Base-by-base conservation (phyloP, 2,888 invertebrate species). In the Agrochola litura region DNA sequence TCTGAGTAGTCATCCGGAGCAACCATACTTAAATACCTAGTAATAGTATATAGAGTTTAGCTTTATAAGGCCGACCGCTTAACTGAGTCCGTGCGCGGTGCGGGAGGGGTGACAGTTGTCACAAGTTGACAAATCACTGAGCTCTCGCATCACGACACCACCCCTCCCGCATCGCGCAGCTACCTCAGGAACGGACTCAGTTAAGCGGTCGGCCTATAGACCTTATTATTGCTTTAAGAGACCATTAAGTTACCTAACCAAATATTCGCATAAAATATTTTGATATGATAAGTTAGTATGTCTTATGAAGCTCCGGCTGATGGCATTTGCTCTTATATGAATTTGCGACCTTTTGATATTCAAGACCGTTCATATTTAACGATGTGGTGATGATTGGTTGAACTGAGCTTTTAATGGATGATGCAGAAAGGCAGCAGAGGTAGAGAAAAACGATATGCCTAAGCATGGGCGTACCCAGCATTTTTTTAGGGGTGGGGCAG, bases 251-350 rank as follows among this genome's bases (percentile, higher is more conserved):
- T 60, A 76, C n/a, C 19, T 49, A 66, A 54, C 12, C 46, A 56
- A 49, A 66, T 64, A 60, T 52, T 46, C 19, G n/a, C 14, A 37
- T 22, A 37, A 54, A 41, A 65, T 63, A 43, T n/a, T 49, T 54
- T 74, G 73, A 81, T 73, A 73, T 49, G 60, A 80, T 54, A 60
- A 66, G 37, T 66, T 49, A 46, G 37, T 46, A 66, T 49, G 22
- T 30, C 19, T 54, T 46, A 14, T n/a, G 12, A 1, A 54, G 73
- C 22, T 64, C 16, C 64, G 16, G 49, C 46, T 64, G 10, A 22
- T 37, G 25, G 37, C 2, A 43, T 60, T 52, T 52, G 52, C 10
- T 37, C 25, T 54, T 52, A 30, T 30, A 58, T 16, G 43, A 30
- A 25, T 61, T 37, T 70, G 14, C 19, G 6, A n/a, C 6, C n/a